phyloP scores from a whole-genome alignment of 2,113 vertebrate species.

The Benitochromis conjunctus region DNA sequence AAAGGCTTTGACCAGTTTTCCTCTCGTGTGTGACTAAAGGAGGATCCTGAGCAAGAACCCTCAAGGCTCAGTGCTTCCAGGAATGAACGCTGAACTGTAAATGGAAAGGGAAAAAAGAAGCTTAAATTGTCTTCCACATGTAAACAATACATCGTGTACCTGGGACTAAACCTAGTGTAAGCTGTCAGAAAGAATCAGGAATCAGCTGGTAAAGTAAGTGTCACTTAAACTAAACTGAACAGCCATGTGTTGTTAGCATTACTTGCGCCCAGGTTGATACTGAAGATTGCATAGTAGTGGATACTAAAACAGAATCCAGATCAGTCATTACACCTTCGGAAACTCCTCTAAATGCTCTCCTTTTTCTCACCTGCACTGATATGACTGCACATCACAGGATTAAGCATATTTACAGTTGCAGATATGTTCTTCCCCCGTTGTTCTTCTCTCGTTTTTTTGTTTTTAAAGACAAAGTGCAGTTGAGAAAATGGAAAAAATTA shows the following conservation, averaged over 20 bases:
- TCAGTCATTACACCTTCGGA: background rate
- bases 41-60: background rate
- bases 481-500: constrained; percentile 7
- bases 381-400: background rate
- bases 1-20: background rate
- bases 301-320: background rate
- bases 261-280: background rate
- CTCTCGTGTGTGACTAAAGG: background rate
- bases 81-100: background rate
- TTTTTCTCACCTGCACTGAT: background rate
- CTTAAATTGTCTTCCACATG: background rate
- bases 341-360: background rate
- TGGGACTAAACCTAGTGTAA: background rate
- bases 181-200: background rate
- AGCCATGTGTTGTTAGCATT: background rate
- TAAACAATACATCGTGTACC: background rate
- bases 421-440: background rate
- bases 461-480: background rate
- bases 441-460: background rate
- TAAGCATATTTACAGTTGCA: constrained; percentile 12
- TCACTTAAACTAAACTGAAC: background rate
- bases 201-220: background rate
- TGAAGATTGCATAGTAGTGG: constrained; percentile 21
- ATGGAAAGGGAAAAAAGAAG: background rate
- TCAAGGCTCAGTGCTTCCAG: background rate